A percentile compares a stretch with the other conserved stretches of the same genome.
phyloP scores from a whole-genome alignment of 2,888 invertebrate genomes.

The Lasioglossum vierecki region DNA sequence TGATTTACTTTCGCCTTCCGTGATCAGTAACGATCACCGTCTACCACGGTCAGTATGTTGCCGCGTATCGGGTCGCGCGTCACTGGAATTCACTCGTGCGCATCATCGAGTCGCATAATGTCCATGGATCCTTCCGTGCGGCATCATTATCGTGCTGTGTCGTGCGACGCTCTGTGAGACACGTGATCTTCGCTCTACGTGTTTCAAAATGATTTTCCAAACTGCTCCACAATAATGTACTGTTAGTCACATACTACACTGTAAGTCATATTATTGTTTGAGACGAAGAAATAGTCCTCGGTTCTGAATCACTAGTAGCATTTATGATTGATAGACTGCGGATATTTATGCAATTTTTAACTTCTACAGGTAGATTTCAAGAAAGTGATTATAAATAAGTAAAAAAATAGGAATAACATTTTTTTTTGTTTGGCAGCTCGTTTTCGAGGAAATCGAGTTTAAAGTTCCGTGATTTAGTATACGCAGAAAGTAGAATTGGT shows the following conservation, averaged over 20 bases:
- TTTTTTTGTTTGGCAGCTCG: too few relatives aligned
- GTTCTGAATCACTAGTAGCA: too few relatives aligned
- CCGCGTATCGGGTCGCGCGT: background rate
- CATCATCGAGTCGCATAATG: conserved; percentile 6
- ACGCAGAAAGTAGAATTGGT: too few relatives aligned
- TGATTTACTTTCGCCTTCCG: background rate
- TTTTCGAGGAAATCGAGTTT: too few relatives aligned
- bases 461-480: too few relatives aligned
- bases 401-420: too few relatives aligned
- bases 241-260: too few relatives aligned
- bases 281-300: background rate
- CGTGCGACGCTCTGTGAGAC: background rate
- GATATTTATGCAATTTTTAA: too few relatives aligned
- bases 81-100: background rate
- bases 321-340: too few relatives aligned
- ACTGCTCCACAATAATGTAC: background rate
- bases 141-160: background rate
- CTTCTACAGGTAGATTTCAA: too few relatives aligned
- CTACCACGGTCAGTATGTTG: conserved; percentile 7
- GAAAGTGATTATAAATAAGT: too few relatives aligned
- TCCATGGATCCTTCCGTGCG: background rate
- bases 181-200: background rate
- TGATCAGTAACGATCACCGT: background rate
- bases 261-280: background rate
- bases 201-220: background rate